Conservation (phyloP, 2,888 invertebrate genomes). For the Hoplodrina ambigua region DNA sequence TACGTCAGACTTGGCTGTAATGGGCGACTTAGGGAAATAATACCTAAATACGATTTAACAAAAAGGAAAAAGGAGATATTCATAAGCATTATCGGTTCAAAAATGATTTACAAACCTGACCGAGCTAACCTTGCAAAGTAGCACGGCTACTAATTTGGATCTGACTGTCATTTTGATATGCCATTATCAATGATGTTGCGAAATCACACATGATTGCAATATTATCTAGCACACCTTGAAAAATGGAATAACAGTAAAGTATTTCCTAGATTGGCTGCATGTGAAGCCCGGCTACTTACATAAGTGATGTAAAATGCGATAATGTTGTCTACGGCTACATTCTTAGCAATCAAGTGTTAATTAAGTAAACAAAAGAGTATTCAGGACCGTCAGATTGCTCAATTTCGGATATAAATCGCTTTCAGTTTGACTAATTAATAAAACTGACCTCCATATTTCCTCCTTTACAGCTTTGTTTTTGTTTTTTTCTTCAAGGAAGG, state of each 20-base stretch:
- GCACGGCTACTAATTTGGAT: conserved; percentile 25
- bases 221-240: conserved; percentile 38
- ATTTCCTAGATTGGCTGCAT: conserved; percentile 14
- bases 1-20: conserved; percentile 18
- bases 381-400: conserved; percentile 43
- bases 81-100: not conserved
- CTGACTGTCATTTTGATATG: conserved; percentile 35
- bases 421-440: conserved; percentile 51
- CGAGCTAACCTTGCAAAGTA: conserved; percentile 36
- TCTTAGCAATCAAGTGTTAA: conserved; percentile 44
- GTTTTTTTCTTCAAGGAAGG: conserved; percentile 56
- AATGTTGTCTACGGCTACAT: conserved; percentile 40
- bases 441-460: conserved; percentile 58
- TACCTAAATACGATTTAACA: conserved; percentile 15
- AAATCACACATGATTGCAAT: conserved; percentile 36
- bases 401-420: conserved; percentile 55
- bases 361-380: conserved; percentile 44
- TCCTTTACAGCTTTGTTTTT: conserved; percentile 53
- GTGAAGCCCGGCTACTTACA: conserved; percentile 27
- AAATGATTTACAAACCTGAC: conserved; percentile 23
- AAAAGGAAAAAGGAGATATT: too few species aligned
- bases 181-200: conserved; percentile 22
- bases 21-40: conserved; percentile 4
- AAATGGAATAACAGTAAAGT: conserved; percentile 23
- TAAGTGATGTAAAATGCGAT: conserved; percentile 51